Evolutionary conservation across 2,888 invertebrate genomes (phyloP), one percentile per base, ranked within the genome.

Genomic region (Tridacna crocea): DNA sequence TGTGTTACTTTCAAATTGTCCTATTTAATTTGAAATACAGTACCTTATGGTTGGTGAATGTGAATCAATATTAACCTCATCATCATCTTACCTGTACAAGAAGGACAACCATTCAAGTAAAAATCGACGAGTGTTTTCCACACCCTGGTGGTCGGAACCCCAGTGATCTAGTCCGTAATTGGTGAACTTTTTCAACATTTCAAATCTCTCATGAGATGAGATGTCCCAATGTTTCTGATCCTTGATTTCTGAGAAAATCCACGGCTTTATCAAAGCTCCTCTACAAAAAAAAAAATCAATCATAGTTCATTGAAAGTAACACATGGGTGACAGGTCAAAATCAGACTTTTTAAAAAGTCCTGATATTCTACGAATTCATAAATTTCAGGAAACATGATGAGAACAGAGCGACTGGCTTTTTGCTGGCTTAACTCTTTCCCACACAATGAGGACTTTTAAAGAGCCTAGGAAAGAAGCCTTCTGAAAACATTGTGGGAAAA

Each of bases 221-320:
- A 99, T 98, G 93, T 99, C 98, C 96, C 98, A 98, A 83, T 97
- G 95, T 90, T 96, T 96, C 91, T 97, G 96, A 92, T 99, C 98
- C 94, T 99, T 99, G 85, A 99, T 98, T 95, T 99, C 99, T 73
- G 97, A 97, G 93, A 99, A 99, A 88, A 99, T 96, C 99, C 99
- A 99, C 0, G 99, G 99, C 94, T 99, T 99, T 82, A 99, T 98
- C 24, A 99, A 95, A 0, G 99, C 99, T 77, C 99, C 99, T 79
- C 99, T 96, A 86, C 22, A 86, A 76, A 24, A 17, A 2, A 22
- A 11, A 63, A 13, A 22, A 63, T n/a, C 2, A 63, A 63, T 63
- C 15, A 17, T 22, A 15, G 17, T 63, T 63, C 15, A 26, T 26
- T 61, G 12, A 51, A 13, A 13, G 51, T 51, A 15, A 11, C 51